phyloP scores from a whole-genome alignment of 2,113 vertebrate genomes.

The Polypterus bichir region DNA sequence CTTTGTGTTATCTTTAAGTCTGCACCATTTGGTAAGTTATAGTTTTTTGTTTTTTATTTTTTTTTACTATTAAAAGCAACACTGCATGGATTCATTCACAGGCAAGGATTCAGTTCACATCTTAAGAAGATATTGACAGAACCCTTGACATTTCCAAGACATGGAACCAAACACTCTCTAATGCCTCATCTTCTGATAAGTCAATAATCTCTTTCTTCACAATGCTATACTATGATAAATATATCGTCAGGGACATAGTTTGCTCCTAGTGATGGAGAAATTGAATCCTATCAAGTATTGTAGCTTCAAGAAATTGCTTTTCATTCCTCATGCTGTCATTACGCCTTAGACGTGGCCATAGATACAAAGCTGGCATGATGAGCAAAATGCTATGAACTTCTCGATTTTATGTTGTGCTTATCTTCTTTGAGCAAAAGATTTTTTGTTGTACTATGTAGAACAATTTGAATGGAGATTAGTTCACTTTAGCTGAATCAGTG shows the following conservation, averaged over 20 bases:
- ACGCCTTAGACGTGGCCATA: conserved; percentile 4
- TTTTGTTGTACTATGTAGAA: conserved; percentile 1
- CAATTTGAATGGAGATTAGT: neutral
- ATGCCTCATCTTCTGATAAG: conserved; percentile 3
- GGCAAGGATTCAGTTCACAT: no score
- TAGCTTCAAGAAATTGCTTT: conserved; percentile 21
- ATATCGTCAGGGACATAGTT: conserved; percentile 10
- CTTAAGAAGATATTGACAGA: no score
- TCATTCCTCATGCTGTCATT: conserved; percentile 19
- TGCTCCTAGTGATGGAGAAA: conserved; percentile 19
- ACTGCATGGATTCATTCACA: no score
- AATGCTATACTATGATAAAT: conserved; percentile 13
- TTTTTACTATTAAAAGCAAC: no score
- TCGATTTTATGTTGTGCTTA: neutral
- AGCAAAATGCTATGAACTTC: neutral
- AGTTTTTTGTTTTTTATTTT: no score
- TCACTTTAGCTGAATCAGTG: neutral
- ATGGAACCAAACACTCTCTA: neutral
- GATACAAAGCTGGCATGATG: neutral
- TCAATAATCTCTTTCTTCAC: neutral
- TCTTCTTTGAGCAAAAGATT: conserved; percentile 2
- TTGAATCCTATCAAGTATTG: conserved; percentile 18
- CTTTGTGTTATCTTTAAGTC: no score
- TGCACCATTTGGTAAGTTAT: no score
- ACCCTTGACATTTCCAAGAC: no score